Base-by-base conservation (phyloP, 2,797 vertebrate species). In the Numenius phaeopus region DNA sequence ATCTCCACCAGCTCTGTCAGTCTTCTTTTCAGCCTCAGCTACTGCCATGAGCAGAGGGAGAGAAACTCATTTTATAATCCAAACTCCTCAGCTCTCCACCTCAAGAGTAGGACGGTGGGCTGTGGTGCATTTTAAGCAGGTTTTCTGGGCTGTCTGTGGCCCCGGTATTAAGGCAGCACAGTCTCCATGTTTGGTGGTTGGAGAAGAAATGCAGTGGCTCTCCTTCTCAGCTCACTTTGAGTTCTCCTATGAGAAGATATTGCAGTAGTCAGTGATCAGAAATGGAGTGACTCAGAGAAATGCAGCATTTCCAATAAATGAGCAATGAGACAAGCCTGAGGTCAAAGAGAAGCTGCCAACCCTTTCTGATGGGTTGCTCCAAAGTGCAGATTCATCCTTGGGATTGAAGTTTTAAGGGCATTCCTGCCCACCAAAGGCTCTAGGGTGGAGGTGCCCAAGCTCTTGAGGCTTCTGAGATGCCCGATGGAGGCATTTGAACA, bases 241-340 rank as follows among this genome's bases (percentile, higher is more conserved):
- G 49, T 24, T 50, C 71, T 80, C 32, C 72, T 40, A 20, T 0
- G 0, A 62, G 62, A 66, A 78, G 76, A 24, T 23, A 54, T 11
- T 78, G 71, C 58, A 27, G 49, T 30, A 66, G 30, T 22, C 64
- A 69, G 30, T 61, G 37, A 87, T 64, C 77, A 95, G 75, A 95
- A 91, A 84, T 49, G 18, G 40, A 83, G 40, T 72, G 64, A 84
- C 46, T 81, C 47, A 77, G 65, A 83, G 59, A 87, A 72, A 65
- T 10, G 52, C 55, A 84, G 46, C 85, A 40, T 86, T 93, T 94
- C 80, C 87, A 86, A 93, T 66, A 91, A 93, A 57, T 14, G 61
- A 23, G 50, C 75, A 54, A 66, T 81, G 81, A 79, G 79, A 66
- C 11, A 39, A 90, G 20, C 67, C 23, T 76, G 47, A 91, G 93